A percentile compares a stretch with the other conserved stretches of the same genome.
Evolutionary conservation across 2,888 invertebrate species (phyloP).

Genomic region (Drosophila gaucha): DNA sequence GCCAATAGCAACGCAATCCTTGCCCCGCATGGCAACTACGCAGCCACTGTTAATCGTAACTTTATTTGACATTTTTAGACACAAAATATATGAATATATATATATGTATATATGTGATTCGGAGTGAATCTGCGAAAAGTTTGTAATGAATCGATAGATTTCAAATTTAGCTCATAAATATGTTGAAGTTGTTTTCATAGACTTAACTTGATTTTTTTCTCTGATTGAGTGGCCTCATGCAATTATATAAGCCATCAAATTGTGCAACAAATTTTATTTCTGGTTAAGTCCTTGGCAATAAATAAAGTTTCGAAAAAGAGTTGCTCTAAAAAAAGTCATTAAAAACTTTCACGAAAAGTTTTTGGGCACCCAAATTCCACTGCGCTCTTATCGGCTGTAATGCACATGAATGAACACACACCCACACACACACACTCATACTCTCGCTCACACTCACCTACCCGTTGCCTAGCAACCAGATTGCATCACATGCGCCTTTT

Average conservation of each 20-base stretch:
- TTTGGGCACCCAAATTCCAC: constrained; percentile 19
- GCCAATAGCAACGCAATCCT: constrained; percentile 98
- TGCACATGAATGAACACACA: constrained; percentile 63
- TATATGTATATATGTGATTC: background rate
- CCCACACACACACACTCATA: background rate
- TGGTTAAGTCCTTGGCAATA: constrained; percentile 14
- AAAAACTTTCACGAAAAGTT: constrained; percentile 42
- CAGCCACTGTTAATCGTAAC: constrained; percentile 93
- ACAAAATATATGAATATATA: background rate
- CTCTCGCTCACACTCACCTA: background rate
- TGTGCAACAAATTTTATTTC: constrained; percentile 18
- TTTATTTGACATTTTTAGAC: background rate
- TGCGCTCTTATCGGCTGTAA: constrained; percentile 56
- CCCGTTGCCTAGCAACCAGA: constrained; percentile 18
- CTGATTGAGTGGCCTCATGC: background rate
- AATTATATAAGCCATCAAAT: constrained; percentile 16
- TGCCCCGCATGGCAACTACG: constrained; percentile 98
- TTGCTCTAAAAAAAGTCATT: constrained; percentile 20
- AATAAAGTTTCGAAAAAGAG: constrained; percentile 31
- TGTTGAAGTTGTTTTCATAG: background rate
- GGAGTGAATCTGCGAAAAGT: background rate
- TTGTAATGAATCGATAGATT: background rate
- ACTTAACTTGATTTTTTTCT: background rate
- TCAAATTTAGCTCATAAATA: background rate
- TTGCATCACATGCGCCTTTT: constrained; percentile 51